A percentile compares a stretch with the other conserved stretches of the same genome.
phyloP scores from a whole-genome alignment of 2,113 vertebrate species.

The Pseudorhombus dupliciocellatus region DNA sequence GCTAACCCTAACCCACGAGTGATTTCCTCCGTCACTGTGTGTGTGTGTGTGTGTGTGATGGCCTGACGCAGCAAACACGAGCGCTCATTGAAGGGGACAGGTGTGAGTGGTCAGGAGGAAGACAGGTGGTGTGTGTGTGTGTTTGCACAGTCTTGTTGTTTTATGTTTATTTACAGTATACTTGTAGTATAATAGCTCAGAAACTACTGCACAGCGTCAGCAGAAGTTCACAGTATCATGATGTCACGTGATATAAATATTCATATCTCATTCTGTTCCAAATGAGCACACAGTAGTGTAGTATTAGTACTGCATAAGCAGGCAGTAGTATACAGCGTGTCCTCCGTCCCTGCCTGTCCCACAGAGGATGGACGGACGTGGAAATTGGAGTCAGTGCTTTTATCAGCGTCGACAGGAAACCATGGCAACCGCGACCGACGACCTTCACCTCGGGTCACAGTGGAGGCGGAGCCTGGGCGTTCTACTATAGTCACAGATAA shows the following conservation, averaged over 20 bases:
- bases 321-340: too few relatives aligned
- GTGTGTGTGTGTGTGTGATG: constrained; percentile 2
- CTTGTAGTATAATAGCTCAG: too few relatives aligned
- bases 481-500: too few relatives aligned
- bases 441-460: constrained; percentile 23
- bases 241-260: too few relatives aligned
- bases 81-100: constrained; percentile 44
- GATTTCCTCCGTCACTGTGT: background rate
- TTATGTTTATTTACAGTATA: background rate
- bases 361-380: constrained; percentile 9
- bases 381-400: constrained; percentile 23
- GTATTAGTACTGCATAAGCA: too few relatives aligned
- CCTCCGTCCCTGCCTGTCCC: too few relatives aligned
- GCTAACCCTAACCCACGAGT: too few relatives aligned
- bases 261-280: too few relatives aligned
- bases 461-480: too few relatives aligned
- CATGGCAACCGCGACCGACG: constrained; percentile 31
- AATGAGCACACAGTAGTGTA: too few relatives aligned
- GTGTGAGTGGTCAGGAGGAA: constrained; percentile 40
- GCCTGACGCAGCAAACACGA: constrained; percentile 50
- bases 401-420: constrained; percentile 31
- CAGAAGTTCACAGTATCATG: too few relatives aligned
- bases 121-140: constrained; percentile 56
- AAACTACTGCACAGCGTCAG: too few relatives aligned
- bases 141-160: background rate